Conservation (phyloP, 2,113 vertebrate genomes). For the Sminthopsis crassicaudata region DNA sequence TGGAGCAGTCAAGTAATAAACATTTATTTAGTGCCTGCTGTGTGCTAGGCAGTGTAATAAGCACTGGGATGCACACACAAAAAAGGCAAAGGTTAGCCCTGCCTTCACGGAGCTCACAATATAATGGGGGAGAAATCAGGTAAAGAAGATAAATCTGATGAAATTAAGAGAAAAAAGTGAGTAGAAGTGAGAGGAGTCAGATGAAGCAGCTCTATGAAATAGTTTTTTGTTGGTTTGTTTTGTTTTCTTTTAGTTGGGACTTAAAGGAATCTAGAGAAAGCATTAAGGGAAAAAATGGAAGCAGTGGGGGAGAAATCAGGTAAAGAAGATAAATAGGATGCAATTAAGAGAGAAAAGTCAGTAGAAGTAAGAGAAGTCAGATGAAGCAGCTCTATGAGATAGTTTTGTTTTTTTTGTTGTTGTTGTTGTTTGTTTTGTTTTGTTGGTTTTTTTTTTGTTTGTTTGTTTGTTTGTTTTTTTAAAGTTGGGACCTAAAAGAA, state of each 20-base stretch:
- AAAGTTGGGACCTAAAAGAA: not conserved
- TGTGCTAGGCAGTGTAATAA: not conserved
- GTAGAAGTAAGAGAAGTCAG: not conserved
- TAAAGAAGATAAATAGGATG: not conserved
- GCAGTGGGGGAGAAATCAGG: not conserved
- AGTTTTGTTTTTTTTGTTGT: too few relatives aligned
- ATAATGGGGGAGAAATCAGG: not conserved
- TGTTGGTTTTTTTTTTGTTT: too few relatives aligned
- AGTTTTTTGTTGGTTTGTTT: too few relatives aligned
- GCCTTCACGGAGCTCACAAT: not conserved
- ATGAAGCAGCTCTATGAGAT: not conserved
- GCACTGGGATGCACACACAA: too few relatives aligned
- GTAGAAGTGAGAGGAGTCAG: not conserved
- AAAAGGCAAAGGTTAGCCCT: not conserved
- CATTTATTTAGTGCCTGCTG: not conserved
- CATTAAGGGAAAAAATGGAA: not conserved
- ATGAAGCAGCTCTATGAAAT: not conserved
- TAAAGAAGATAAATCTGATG: not conserved
- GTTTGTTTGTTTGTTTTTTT: not conserved
- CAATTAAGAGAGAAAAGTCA: not conserved
- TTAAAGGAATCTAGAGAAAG: not conserved
- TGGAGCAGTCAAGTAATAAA: not conserved
- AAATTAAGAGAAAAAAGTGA: not conserved
- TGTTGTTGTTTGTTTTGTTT: too few relatives aligned
- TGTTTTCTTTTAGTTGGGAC: not conserved